Conservation (phyloP, 2,888 invertebrate genomes). For the Vanessa cardui region DNA sequence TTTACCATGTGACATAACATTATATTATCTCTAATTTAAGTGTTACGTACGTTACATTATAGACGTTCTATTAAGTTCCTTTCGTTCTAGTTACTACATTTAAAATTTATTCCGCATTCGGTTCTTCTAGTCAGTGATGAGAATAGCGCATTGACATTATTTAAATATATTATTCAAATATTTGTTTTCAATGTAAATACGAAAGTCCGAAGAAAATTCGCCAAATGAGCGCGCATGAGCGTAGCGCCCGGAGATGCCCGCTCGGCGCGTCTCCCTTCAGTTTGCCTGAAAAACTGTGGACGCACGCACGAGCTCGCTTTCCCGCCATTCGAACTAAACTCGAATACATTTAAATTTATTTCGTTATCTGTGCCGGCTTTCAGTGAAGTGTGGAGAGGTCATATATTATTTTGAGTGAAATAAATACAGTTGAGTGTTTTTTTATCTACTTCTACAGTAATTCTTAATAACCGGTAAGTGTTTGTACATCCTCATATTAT, state of each 20-base stretch:
- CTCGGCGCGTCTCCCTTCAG: conserved; percentile 71
- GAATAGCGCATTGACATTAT: background rate
- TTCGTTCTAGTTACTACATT: too few species aligned
- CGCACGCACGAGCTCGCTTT: conserved; percentile 62
- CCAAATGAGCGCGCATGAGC: conserved; percentile 60
- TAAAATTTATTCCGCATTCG: too few species aligned
- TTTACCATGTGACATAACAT: too few species aligned
- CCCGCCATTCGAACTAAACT: conserved; percentile 53
- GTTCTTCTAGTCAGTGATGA: background rate
- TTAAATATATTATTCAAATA: background rate
- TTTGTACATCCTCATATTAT: background rate
- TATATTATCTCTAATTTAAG: too few species aligned
- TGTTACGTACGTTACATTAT: too few species aligned
- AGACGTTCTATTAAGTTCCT: too few species aligned
- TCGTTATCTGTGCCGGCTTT: conserved; percentile 29
- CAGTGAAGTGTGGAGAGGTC: conserved; percentile 33
- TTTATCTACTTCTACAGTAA: background rate
- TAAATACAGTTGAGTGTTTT: conserved; percentile 25
- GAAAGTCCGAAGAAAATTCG: conserved; percentile 29
- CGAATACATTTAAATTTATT: conserved; percentile 56
- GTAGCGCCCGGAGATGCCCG: conserved; percentile 54
- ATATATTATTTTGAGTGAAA: conserved; percentile 27
- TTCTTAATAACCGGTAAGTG: conserved; percentile 10
- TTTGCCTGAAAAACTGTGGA: conserved; percentile 65
- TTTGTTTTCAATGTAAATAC: conserved; percentile 6